A percentile compares a stretch with the other conserved stretches of the same genome.
These are phyloP conservation scores for Sympetrum striolatum DNA, from an alignment of 2,888 invertebrate species.

Conservation along the genomic window DNA sequence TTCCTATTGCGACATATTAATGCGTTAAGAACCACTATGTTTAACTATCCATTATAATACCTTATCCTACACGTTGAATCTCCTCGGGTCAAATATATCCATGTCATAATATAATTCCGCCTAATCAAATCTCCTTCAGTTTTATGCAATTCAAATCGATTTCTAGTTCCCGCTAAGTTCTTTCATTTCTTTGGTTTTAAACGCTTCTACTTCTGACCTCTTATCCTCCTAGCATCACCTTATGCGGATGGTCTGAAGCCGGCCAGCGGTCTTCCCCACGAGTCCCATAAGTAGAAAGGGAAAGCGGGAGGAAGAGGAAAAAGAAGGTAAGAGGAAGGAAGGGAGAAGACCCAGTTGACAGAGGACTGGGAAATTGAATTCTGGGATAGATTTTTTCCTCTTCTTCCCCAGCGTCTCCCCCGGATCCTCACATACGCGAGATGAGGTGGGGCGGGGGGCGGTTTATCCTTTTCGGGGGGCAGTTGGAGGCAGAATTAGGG, in stretches of 20 bases:
- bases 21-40: no score
- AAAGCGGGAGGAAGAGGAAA: background rate
- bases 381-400: slow-evolving; percentile 42
- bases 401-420: background rate
- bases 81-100: no score
- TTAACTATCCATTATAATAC: no score
- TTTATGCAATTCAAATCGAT: no score
- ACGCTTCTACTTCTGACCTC: background rate
- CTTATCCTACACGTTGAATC: no score
- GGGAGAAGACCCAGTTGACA: slow-evolving; percentile 44
- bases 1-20: no score
- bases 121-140: no score
- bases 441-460: background rate
- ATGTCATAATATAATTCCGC: no score
- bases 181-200: no score
- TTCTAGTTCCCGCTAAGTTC: no score
- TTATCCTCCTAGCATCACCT: background rate
- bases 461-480: background rate
- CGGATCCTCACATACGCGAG: background rate
- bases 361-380: slow-evolving; percentile 45
- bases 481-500: slow-evolving; percentile 9
- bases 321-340: background rate
- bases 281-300: slow-evolving; percentile 19
- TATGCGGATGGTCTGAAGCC: background rate
- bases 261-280: background rate